A percentile compares a stretch with the other conserved stretches of the same genome.
phyloP scores from a whole-genome alignment of 1,140 invertebrate genomes.

The Pararge aegeria region DNA sequence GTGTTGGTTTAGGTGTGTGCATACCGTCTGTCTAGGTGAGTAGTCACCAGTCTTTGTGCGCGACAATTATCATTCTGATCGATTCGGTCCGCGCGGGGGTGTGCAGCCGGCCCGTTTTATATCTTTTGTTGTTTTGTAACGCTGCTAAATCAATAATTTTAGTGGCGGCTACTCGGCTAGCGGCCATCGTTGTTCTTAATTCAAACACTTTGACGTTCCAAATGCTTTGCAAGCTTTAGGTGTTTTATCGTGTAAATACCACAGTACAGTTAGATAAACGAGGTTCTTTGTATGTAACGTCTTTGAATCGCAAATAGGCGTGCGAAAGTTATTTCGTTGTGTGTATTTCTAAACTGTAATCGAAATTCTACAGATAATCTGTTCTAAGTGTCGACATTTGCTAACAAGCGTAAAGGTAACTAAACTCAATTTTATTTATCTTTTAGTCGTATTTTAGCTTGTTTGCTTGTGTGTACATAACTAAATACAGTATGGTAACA shows the following conservation, averaged over 20 bases:
- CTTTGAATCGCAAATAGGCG: slow-evolving; percentile 35
- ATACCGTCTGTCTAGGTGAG: slow-evolving; percentile 68
- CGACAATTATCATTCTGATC: slow-evolving; percentile 79
- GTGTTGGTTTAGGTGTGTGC: slow-evolving; percentile 71
- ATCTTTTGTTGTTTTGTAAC: slow-evolving; percentile 79
- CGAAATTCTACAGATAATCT: slow-evolving; percentile 25
- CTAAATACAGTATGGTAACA: slow-evolving; percentile 25
- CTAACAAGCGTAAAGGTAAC: slow-evolving; percentile 10
- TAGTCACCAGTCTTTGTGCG: slow-evolving; percentile 72
- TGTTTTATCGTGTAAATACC: slow-evolving; percentile 16
- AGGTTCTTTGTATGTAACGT: slow-evolving; percentile 30
- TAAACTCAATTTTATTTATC: slow-evolving; percentile 23
- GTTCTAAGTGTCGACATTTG: slow-evolving; percentile 14
- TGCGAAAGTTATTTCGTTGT: slow-evolving; percentile 31
- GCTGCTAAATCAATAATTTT: slow-evolving; percentile 76
- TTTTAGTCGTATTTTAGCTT: slow-evolving; percentile 15
- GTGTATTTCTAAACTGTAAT: slow-evolving; percentile 9
- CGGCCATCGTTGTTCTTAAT: slow-evolving; percentile 50
- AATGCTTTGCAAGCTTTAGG: slow-evolving; percentile 26
- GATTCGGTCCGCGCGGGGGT: slow-evolving; percentile 71
- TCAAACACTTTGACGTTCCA: slow-evolving; percentile 38
- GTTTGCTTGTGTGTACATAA: slow-evolving; percentile 17
- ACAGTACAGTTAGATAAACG: slow-evolving; percentile 31
- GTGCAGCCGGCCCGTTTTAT: slow-evolving; percentile 69
- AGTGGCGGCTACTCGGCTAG: slow-evolving; percentile 58